Evolutionary conservation across 1,140 invertebrate species (phyloP).

Genomic region (Halesus radiatus): DNA sequence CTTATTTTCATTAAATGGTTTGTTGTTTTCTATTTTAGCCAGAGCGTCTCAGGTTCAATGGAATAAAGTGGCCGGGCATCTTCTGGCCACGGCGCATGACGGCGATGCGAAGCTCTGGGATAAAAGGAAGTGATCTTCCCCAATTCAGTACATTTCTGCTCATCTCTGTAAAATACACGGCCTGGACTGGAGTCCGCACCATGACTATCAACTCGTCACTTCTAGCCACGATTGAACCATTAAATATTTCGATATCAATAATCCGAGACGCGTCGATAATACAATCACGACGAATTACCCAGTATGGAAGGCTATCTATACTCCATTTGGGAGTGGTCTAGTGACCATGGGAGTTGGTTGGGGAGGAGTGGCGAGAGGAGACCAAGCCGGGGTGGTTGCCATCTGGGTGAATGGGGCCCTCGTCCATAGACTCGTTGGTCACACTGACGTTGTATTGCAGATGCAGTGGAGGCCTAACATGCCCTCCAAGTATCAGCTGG

Average conservation of each 20-base stretch:
- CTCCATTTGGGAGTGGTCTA: conserved; percentile 93
- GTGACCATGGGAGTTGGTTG: conserved; percentile 82
- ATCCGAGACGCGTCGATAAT: conserved; percentile 85
- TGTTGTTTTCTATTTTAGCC: conserved; percentile 70
- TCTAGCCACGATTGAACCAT: conserved; percentile 95
- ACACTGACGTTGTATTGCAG: too few relatives aligned
- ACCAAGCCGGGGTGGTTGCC: conserved; percentile 68
- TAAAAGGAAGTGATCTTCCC: conserved; percentile 87
- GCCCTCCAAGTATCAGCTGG: too few relatives aligned
- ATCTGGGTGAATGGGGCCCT: too few relatives aligned
- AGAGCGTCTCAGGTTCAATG: conserved; percentile 95
- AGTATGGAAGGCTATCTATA: conserved; percentile 94
- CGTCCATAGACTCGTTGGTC: too few relatives aligned
- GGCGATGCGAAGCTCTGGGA: conserved; percentile 97
- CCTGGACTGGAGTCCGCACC: conserved; percentile 91
- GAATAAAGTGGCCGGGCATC: conserved; percentile 86
- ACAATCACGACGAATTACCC: conserved; percentile 88
- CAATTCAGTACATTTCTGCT: conserved; percentile 93
- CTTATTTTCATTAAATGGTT: too few relatives aligned
- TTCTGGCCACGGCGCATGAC: conserved; percentile 94
- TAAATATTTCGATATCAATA: conserved; percentile 93
- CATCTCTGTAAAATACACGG: conserved; percentile 94
- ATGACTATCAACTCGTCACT: conserved; percentile 90
- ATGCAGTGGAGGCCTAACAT: too few relatives aligned
- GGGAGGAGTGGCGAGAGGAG: conserved; percentile 67